Evolutionary conservation across 2,113 vertebrate genomes (phyloP).

Genomic region (Naja naja): DNA sequence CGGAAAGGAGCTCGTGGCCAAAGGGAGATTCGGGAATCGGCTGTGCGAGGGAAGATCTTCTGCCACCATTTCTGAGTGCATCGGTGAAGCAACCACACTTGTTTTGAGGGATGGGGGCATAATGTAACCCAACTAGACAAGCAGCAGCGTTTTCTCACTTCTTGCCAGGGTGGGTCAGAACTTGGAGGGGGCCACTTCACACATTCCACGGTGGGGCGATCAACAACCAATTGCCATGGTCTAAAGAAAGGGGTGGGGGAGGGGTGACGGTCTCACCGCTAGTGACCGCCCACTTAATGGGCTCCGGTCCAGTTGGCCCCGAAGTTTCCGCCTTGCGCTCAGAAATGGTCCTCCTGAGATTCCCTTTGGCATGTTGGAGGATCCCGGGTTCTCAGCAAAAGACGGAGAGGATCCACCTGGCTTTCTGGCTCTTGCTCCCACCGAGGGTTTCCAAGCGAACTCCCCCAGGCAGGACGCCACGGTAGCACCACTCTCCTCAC

Average conservation of each 20-base stretch:
- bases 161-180: neutral
- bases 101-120: accelerated
- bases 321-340: constrained; percentile 32
- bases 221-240: too few species aligned
- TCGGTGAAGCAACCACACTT: neutral
- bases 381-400: neutral
- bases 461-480: accelerated
- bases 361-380: neutral
- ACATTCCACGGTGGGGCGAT: neutral
- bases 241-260: neutral
- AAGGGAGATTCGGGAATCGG: neutral
- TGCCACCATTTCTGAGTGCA: constrained; percentile 39
- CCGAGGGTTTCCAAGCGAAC: neutral
- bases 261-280: neutral
- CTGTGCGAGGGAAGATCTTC: neutral
- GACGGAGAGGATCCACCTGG: too few species aligned
- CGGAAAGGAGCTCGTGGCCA: neutral
- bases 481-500: accelerated
- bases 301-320: neutral
- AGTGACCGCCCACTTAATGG: neutral
- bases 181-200: neutral
- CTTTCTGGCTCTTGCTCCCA: neutral
- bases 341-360: neutral
- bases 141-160: accelerated
- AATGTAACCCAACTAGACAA: neutral